Conservation (phyloP, 2,888 invertebrate species). For the Amphipyra tragopoginis region DNA sequence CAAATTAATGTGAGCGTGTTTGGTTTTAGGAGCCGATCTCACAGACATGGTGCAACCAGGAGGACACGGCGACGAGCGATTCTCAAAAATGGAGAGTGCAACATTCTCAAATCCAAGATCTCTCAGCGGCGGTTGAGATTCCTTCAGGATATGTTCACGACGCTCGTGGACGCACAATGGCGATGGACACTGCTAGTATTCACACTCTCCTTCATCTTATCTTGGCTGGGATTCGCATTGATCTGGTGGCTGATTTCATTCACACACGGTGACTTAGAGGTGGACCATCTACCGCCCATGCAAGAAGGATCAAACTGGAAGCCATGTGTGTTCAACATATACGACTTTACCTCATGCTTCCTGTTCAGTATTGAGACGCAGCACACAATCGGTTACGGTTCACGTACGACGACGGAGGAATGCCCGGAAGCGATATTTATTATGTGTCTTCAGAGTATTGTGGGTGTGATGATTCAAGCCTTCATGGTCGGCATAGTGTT, state of each 20-base stretch:
- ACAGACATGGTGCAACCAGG: constrained; percentile 92
- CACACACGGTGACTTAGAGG: constrained; percentile 95
- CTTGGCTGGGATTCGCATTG: constrained; percentile 95
- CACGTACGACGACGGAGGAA: constrained; percentile 95
- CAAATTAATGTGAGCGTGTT: constrained; percentile 62
- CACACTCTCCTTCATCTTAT: constrained; percentile 95
- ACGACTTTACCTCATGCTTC: constrained; percentile 96
- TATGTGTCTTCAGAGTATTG: constrained; percentile 96
- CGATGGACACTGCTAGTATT: constrained; percentile 97
- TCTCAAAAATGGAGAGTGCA: constrained; percentile 98
- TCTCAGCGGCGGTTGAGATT: constrained; percentile 94
- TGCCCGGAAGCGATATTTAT: constrained; percentile 97
- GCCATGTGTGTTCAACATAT: constrained; percentile 95
- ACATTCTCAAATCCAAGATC: constrained; percentile 96
- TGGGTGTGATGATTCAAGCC: constrained; percentile 95
- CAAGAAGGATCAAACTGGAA: constrained; percentile 90
- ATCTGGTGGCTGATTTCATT: constrained; percentile 97
- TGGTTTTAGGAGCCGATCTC: constrained; percentile 91
- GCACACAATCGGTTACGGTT: constrained; percentile 97
- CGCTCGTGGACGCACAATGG: constrained; percentile 98
- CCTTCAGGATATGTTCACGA: constrained; percentile 95
- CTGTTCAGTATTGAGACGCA: constrained; percentile 98
- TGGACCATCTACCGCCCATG: constrained; percentile 88
- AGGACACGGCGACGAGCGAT: constrained; percentile 95
- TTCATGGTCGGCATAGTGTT: constrained; percentile 96